Evolutionary conservation across 1,140 invertebrate genomes (phyloP).

Genomic region (Bombus waltoni): DNA sequence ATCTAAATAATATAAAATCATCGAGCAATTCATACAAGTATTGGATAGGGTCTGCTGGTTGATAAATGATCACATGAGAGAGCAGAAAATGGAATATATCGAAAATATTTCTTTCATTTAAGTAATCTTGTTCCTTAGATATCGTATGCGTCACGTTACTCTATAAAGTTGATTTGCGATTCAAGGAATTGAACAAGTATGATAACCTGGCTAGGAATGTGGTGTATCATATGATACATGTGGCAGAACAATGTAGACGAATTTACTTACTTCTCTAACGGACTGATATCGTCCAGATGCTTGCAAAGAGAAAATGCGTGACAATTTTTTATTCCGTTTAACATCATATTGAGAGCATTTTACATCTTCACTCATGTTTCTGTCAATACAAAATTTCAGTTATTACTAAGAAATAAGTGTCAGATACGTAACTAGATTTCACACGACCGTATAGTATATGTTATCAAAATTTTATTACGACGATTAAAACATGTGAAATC

Average conservation of each 20-base stretch:
- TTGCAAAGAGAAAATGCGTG: no score
- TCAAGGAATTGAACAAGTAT: neutral
- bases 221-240: neutral
- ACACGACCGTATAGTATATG: neutral
- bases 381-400: neutral
- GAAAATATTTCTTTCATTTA: constrained; percentile 77
- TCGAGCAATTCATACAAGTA: constrained; percentile 81
- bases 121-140: constrained; percentile 54
- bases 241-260: neutral
- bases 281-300: neutral
- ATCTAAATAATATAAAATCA: constrained; percentile 81
- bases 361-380: constrained; percentile 1
- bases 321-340: neutral
- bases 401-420: neutral
- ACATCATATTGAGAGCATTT: neutral
- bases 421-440: neutral
- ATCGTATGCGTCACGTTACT: no score
- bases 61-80: constrained; percentile 77
- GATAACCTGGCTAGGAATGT: no score
- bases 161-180: neutral
- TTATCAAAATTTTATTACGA: neutral
- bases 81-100: constrained; percentile 82
- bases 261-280: neutral
- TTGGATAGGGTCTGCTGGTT: constrained; percentile 80
- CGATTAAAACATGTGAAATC: neutral